A percentile compares a stretch with the other conserved stretches of the same genome.
Conservation (phyloP, 2,113 vertebrate genomes). For the Laterallus jamaicensis region DNA sequence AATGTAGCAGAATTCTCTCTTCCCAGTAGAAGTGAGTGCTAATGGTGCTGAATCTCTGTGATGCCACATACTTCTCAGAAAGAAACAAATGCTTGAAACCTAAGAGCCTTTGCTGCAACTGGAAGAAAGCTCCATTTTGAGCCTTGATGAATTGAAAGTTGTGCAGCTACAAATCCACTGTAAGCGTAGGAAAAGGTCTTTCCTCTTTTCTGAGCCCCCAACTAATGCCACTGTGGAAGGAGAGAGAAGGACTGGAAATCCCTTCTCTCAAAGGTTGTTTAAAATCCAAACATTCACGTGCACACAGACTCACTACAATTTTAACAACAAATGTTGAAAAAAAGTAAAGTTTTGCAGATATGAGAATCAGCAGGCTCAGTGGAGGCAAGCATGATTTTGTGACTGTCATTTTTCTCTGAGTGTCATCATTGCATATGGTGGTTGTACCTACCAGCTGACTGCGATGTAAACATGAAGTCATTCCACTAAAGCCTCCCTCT, state of each 20-base stretch:
- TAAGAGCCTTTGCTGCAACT: background rate
- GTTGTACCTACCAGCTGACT: background rate
- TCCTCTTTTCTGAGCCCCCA: background rate
- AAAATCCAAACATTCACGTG: background rate
- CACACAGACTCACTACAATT: background rate
- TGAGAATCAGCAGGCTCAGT: background rate
- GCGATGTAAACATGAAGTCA: background rate
- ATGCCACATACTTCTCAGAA: background rate
- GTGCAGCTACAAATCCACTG: background rate
- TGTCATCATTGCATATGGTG: background rate
- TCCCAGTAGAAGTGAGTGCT: background rate
- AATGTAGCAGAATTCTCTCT: background rate
- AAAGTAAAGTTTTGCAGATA: background rate
- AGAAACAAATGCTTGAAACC: conserved; percentile 24
- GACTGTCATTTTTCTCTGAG: background rate
- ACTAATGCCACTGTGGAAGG: too few species aligned
- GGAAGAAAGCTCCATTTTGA: background rate
- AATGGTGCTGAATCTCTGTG: conserved; percentile 32
- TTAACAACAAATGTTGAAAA: background rate
- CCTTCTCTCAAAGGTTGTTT: background rate
- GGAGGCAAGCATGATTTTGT: background rate
- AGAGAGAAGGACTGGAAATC: background rate
- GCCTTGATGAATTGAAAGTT: background rate
- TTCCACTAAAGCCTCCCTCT: background rate
- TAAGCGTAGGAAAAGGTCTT: background rate